Evolutionary conservation across 1,140 invertebrate genomes (phyloP).

Genomic region (Phymorhynchus buccinoides): DNA sequence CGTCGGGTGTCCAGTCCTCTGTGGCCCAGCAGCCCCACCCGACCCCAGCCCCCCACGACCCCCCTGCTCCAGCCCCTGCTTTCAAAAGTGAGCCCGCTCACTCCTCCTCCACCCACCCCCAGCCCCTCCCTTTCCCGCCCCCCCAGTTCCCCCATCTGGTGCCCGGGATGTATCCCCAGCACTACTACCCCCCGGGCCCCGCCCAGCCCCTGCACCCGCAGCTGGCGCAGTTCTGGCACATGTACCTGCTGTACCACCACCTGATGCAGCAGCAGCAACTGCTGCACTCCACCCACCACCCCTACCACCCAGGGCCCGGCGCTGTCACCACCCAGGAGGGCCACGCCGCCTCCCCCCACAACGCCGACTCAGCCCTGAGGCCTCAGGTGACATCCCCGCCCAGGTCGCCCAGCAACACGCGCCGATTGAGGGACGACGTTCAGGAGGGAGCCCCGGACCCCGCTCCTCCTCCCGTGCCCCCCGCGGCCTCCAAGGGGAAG

Average conservation of each 20-base stretch:
- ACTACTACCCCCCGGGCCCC: constrained; percentile 32
- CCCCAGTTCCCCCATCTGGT: constrained; percentile 6
- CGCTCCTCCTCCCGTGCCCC: no score
- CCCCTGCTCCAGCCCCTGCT: no score
- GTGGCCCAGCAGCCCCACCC: no score
- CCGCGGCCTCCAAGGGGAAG: constrained; percentile 2
- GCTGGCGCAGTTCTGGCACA: constrained; percentile 42
- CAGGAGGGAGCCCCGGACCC: constrained; percentile 3
- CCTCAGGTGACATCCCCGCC: constrained; percentile 46
- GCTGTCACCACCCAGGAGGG: background rate
- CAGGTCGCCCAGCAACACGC: constrained; percentile 46
- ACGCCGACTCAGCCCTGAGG: background rate
- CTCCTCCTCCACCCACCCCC: background rate
- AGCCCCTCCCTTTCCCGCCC: background rate
- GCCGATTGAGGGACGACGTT: constrained; percentile 31
- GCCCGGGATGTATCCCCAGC: background rate
- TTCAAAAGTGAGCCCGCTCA: background rate
- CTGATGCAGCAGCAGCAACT: constrained; percentile 40
- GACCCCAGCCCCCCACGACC: background rate
- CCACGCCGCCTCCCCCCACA: background rate
- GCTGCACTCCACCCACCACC: constrained; percentile 26
- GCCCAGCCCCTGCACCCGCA: constrained; percentile 32
- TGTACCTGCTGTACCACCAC: constrained; percentile 40
- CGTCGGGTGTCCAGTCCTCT: no score
- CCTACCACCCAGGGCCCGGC: constrained; percentile 14